Evolutionary conservation across 2,888 invertebrate genomes (phyloP).

Genomic region (Drosophila formosana): DNA sequence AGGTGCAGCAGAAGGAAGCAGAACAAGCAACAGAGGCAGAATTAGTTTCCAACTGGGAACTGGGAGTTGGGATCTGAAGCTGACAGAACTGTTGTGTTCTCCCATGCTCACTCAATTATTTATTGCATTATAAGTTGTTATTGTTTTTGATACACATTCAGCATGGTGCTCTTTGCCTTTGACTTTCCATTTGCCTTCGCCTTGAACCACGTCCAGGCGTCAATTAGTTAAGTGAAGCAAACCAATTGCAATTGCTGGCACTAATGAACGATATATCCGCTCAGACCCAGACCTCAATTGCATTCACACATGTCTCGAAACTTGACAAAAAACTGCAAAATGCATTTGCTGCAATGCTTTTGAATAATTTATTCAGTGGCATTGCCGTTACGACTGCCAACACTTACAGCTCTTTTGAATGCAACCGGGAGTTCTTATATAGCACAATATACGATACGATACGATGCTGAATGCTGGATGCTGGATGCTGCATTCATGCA

Average conservation of each 20-base stretch:
- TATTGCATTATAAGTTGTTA: slow-evolving; percentile 31
- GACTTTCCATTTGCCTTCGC: slow-evolving; percentile 6
- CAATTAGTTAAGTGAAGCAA: slow-evolving; percentile 38
- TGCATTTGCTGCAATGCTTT: slow-evolving; percentile 19
- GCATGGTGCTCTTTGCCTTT: not conserved
- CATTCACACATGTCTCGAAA: slow-evolving; percentile 22
- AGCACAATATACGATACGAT: not conserved
- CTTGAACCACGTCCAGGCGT: slow-evolving; percentile 28
- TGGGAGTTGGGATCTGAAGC: not conserved
- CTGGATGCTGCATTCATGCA: not conserved
- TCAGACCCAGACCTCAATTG: slow-evolving; percentile 18
- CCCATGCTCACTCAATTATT: slow-evolving; percentile 33
- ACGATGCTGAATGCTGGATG: not conserved
- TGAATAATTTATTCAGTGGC: slow-evolving; percentile 41
- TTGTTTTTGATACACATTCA: slow-evolving; percentile 22
- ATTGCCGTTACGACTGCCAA: slow-evolving; percentile 26
- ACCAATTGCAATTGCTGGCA: slow-evolving; percentile 17
- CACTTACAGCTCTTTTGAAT: slow-evolving; percentile 23
- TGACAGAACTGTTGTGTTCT: slow-evolving; percentile 8
- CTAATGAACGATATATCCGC: slow-evolving; percentile 25
- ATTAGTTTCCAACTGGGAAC: slow-evolving; percentile 5
- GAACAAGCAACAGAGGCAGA: not conserved
- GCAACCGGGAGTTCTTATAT: slow-evolving; percentile 10
- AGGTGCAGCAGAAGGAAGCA: slow-evolving; percentile 15
- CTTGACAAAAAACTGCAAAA: slow-evolving; percentile 21